Evolutionary conservation across 1,140 invertebrate species (phyloP).

Genomic region (Lordiphosa mommai): DNA sequence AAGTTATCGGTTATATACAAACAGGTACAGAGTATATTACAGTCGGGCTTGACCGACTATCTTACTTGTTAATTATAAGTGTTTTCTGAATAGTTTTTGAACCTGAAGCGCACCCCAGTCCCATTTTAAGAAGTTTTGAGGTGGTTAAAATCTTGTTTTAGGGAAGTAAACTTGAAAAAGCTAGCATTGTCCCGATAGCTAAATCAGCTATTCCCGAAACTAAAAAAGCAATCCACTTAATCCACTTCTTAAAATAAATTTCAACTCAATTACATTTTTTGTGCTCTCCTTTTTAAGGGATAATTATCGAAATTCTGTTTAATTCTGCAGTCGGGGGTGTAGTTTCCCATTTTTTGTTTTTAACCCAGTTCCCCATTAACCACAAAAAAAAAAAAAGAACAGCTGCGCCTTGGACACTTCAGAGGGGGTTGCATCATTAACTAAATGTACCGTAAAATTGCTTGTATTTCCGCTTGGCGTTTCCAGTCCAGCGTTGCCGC

Average conservation of each 20-base stretch:
- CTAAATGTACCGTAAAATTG: conserved; percentile 75
- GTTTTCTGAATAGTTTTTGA: too few species aligned
- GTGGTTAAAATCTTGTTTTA: too few species aligned
- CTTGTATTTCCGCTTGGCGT: conserved; percentile 47
- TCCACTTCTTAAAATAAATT: background rate
- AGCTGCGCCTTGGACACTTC: conserved; percentile 2
- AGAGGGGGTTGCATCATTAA: conserved; percentile 45
- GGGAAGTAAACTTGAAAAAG: too few species aligned
- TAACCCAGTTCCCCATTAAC: too few species aligned
- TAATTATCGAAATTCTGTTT: conserved; percentile 1
- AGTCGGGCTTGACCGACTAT: too few species aligned
- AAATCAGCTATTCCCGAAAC: too few species aligned
- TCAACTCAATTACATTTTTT: background rate
- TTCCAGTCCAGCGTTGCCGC: conserved; percentile 34
- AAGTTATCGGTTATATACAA: too few species aligned
- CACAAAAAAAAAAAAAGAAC: background rate
- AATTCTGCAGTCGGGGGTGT: background rate
- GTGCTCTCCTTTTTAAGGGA: conserved; percentile 1
- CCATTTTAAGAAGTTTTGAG: too few species aligned
- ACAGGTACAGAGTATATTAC: too few species aligned
- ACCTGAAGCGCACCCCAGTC: too few species aligned
- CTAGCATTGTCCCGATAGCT: too few species aligned
- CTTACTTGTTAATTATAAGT: too few species aligned
- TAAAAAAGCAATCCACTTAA: background rate
- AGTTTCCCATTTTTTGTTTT: background rate